phyloP scores from a whole-genome alignment of 2,797 vertebrate genomes.

The Iguana delicatissima region DNA sequence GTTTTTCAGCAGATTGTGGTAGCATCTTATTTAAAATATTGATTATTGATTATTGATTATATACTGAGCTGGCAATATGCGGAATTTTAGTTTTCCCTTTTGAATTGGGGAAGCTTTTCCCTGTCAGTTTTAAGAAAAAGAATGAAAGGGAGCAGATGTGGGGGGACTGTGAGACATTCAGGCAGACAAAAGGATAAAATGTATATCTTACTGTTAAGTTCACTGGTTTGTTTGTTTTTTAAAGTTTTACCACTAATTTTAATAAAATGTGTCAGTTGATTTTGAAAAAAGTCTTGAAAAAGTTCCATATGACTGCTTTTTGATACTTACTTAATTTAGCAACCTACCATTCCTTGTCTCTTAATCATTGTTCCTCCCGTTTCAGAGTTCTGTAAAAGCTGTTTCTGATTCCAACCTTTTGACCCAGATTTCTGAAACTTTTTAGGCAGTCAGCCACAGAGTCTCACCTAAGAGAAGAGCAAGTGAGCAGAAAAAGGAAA shows the following conservation, averaged over 20 bases:
- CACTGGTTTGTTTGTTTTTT: not conserved
- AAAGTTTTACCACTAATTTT: not conserved
- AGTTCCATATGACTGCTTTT: not conserved
- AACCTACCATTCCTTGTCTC: conserved; percentile 4
- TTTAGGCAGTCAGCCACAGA: not conserved
- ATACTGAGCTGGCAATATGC: conserved; percentile 12
- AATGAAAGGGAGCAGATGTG: not conserved
- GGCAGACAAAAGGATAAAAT: not conserved
- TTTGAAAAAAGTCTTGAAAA: not conserved
- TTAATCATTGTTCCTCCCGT: not conserved
- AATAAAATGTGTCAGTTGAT: not conserved
- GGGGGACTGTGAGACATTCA: not conserved
- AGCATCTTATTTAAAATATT: not conserved
- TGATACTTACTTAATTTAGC: not conserved
- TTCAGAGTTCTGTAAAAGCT: not conserved
- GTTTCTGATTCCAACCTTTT: not conserved
- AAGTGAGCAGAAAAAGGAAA: not conserved
- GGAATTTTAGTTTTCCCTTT: not conserved
- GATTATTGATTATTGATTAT: too few species aligned
- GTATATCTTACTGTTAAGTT: not conserved
- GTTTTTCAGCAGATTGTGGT: not conserved
- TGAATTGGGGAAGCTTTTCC: not conserved
- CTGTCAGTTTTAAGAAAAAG: conserved; percentile 8
- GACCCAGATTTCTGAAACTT: not conserved
- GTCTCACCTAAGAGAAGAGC: not conserved